These are phyloP conservation scores for Gymnocypris eckloni DNA, from an alignment of 2,797 vertebrate genomes.

Conservation along the genomic window DNA sequence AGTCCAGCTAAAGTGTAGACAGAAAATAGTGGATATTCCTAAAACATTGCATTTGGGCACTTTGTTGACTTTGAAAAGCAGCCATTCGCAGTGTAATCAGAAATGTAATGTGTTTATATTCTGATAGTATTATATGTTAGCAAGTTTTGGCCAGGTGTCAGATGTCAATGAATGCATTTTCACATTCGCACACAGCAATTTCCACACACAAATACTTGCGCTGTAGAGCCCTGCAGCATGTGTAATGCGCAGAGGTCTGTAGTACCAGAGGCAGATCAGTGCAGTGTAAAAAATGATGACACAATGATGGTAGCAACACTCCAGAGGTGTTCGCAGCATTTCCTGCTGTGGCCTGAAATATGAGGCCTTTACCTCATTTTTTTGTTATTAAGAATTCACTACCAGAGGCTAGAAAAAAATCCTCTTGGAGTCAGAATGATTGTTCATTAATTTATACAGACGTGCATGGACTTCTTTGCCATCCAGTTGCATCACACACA, in stretches of 20 bases:
- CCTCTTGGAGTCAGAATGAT: neutral
- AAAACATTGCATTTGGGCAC: neutral
- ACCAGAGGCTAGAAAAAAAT: neutral
- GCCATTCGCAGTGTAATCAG: neutral
- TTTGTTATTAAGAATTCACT: constrained; percentile 1
- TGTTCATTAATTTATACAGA: constrained; percentile 20
- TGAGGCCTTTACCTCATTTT: constrained; percentile 18
- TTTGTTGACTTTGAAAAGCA: neutral
- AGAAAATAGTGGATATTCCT: neutral
- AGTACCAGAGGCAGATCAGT: constrained; percentile 32
- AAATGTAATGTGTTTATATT: neutral
- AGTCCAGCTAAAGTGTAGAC: neutral
- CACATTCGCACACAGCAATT: neutral
- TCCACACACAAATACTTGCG: constrained; percentile 14
- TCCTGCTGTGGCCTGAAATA: constrained; percentile 15
- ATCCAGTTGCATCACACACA: constrained; percentile 3
- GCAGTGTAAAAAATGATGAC: constrained; percentile 48
- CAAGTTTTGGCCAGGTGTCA: neutral
- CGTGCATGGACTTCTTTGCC: neutral
- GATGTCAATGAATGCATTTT: constrained; percentile 6
- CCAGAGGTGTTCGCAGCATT: constrained; percentile 31
- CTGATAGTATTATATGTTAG: neutral
- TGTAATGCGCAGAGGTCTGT: neutral
- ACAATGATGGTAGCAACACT: constrained; percentile 21
- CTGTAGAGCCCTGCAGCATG: neutral